Evolutionary conservation across 2,797 vertebrate genomes (phyloP).

Genomic region (Hoplostethus atlanticus): DNA sequence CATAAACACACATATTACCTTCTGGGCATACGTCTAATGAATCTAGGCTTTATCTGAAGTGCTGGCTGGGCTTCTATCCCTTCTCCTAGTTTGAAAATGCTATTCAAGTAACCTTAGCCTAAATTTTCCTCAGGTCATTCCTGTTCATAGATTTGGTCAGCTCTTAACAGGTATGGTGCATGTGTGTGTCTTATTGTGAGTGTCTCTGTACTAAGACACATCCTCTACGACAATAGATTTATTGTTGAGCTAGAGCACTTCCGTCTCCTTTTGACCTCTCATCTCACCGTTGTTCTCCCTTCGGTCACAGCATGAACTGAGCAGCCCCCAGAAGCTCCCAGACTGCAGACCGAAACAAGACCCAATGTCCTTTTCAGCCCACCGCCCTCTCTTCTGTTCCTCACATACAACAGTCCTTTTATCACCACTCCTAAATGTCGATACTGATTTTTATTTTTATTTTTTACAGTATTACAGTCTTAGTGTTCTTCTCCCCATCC

Average conservation of each 20-base stretch:
- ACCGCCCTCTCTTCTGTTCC: background rate
- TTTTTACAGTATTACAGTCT: constrained; percentile 8
- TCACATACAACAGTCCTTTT: constrained; percentile 9
- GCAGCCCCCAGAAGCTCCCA: background rate
- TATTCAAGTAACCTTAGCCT: constrained; percentile 31
- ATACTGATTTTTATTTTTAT: background rate
- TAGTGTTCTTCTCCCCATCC: background rate
- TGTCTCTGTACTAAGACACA: constrained; percentile 28
- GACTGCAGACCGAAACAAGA: constrained; percentile 1
- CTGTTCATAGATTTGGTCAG: constrained; percentile 51
- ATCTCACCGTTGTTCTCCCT: constrained; percentile 30
- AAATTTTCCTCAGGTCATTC: constrained; percentile 45
- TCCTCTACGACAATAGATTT: constrained; percentile 19
- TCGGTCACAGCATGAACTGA: background rate
- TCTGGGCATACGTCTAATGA: constrained; percentile 49
- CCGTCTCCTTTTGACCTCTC: constrained; percentile 29
- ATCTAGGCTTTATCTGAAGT: constrained; percentile 40
- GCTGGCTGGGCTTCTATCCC: constrained; percentile 28
- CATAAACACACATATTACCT: constrained; percentile 34
- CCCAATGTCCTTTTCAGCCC: background rate
- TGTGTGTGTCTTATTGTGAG: constrained; percentile 1
- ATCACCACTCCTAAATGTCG: constrained; percentile 1
- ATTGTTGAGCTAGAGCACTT: constrained; percentile 34
- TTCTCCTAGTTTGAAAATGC: constrained; percentile 17
- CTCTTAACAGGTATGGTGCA: constrained; percentile 37